Base-by-base conservation (phyloP, 2,113 vertebrate species). In the Xyrauchen texanus region DNA sequence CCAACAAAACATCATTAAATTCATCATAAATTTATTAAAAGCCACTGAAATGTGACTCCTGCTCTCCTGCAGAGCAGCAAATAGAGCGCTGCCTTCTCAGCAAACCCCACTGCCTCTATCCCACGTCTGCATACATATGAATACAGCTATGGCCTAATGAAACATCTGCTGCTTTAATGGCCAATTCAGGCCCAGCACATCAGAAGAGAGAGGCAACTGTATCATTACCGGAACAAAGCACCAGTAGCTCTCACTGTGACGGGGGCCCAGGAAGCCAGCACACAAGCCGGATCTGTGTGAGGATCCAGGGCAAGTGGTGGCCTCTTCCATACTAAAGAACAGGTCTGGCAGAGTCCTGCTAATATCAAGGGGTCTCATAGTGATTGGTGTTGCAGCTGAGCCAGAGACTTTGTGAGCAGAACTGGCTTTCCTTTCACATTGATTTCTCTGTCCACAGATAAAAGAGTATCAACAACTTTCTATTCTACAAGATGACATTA, bases 111-210 rank as follows among this genome's bases (percentile, higher is more conserved):
- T 65, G 12, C 65, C 62, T 70, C 65, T 11, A 34, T 34, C 78
- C 79, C 77, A 77, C 64, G 81, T 77, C 85, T 85, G 89, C 90
- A 90, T 91, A 89, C 80, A 81, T 84, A 91, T 92, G 92, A 93
- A 93, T 93, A 85, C 88, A 83, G 82, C 83, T 74, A 72, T 86
- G 85, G 85, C 86, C 87, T 93, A 93, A 93, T 92, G 90, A 92
- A 93, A 93, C 93, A 94, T 94, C 93, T 94, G 93, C 92, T 93
- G 90, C 87, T 90, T 92, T 91, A 93, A 93, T 93, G 91, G 92
- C 90, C 86, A 89, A 93, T 92, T 93, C 91, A 93, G 85, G 81
- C 86, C 42, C 77, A 55, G 86, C 87, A 89, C 88, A 90, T 89
- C 87, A 85, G 90, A 92, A 93, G 92, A 93, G 90, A 91, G 88